Percentiles rank a stretch among this genome's conserved stretches.
Conservation (phyloP, 2,113 vertebrate species). For the Dasyprocta punctata region DNA sequence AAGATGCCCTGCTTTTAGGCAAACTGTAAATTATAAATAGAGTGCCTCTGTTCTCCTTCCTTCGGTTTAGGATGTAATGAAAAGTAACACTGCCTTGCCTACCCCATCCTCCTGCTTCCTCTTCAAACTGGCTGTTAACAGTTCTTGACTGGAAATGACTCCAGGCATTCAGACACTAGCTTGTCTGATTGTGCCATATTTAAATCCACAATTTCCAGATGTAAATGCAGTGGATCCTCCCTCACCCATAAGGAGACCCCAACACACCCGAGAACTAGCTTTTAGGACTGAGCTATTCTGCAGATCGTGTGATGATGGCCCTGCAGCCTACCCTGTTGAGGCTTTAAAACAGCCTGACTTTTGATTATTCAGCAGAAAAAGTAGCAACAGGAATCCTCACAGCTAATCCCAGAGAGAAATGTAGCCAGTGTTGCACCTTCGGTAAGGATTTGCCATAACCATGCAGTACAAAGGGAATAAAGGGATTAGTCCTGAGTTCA, state of each 20-base stretch:
- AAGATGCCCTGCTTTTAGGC: slow-evolving; percentile 9
- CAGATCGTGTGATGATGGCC: neutral
- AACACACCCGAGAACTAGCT: neutral
- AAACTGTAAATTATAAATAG: neutral
- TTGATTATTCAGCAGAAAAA: neutral
- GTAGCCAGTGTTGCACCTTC: neutral
- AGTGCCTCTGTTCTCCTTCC: neutral
- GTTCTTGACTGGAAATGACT: slow-evolving; percentile 32
- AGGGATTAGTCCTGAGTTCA: neutral
- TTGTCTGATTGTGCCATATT: neutral
- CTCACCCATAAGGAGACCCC: neutral
- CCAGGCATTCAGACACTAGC: neutral
- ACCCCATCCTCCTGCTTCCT: neutral
- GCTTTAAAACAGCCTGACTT: neutral
- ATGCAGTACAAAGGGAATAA: neutral
- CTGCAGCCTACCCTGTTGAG: neutral
- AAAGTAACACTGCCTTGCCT: neutral
- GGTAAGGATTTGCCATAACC: neutral
- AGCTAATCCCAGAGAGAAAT: slow-evolving; percentile 28
- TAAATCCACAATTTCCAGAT: neutral
- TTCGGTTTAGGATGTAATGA: neutral
- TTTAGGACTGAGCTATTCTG: neutral
- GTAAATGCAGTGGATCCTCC: neutral
- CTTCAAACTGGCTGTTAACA: neutral
- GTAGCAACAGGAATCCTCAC: neutral